These are phyloP conservation scores for Frankliniella intonsa DNA, from an alignment of 2,888 invertebrate genomes.

Conservation along the genomic window DNA sequence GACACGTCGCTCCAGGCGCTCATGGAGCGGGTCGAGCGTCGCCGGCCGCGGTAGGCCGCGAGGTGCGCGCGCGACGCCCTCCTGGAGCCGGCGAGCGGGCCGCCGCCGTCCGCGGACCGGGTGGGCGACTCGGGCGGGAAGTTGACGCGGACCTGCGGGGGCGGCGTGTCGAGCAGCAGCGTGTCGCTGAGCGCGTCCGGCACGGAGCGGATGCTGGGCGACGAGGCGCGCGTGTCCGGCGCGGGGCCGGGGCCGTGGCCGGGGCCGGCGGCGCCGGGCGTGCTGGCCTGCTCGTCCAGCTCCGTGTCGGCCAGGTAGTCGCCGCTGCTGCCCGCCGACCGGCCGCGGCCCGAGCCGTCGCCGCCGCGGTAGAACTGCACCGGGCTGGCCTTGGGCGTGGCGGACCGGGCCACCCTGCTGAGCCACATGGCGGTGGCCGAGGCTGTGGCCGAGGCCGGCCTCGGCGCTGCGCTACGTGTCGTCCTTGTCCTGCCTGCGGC, in stretches of 20 bases:
- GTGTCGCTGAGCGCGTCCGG: conserved; percentile 20
- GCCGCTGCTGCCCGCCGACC: conserved; percentile 19
- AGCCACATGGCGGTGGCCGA: neutral
- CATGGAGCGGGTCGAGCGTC: conserved; percentile 59
- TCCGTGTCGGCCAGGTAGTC: conserved; percentile 21
- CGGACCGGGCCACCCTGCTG: conserved; percentile 4
- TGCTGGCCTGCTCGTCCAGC: neutral
- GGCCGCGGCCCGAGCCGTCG: neutral
- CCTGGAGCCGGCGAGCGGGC: neutral
- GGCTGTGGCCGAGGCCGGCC: neutral
- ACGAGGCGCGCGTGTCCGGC: neutral
- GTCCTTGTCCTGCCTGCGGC: neutral
- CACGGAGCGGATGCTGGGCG: conserved; percentile 14
- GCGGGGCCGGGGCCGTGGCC: no score
- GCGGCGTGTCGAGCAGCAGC: conserved; percentile 1
- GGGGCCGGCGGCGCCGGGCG: neutral
- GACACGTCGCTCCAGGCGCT: conserved; percentile 86
- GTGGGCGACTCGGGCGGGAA: conserved; percentile 14
- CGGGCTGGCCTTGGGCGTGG: conserved; percentile 8
- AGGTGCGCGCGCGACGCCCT: conserved; percentile 15
- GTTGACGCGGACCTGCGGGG: neutral
- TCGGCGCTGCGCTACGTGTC: neutral
- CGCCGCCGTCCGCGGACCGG: neutral
- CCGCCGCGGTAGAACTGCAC: conserved; percentile 23
- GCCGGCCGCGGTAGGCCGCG: conserved; percentile 40